Base-by-base conservation (phyloP, 1,140 invertebrate species). In the Cotesia vestalis region DNA sequence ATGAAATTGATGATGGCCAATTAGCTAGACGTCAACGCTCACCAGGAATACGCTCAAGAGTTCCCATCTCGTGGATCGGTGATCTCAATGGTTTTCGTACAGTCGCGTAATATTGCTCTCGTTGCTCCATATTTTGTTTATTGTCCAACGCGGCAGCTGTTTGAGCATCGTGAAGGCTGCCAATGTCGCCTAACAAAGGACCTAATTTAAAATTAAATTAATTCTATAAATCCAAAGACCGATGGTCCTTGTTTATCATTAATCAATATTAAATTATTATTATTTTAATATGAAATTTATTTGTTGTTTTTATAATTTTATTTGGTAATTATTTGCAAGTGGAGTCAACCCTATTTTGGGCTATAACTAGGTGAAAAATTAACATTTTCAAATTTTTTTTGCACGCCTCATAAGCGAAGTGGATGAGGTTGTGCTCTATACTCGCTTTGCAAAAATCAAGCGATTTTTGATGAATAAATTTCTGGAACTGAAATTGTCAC, bases 91-190 rank as follows among this genome's bases (percentile, higher is more conserved):
- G 86, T 62, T 89, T 89, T 62, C 88, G 80, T n/a, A 89, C 87
- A 3, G 88, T 89, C 4, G 88, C 88, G 75, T 89, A 89, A 78
- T 88, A 89, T 69, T 88, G 88, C 69, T 89, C 88, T 40, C 88
- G 81, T 73, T 89, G 88, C 73, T 88, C 87, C 84, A 89, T 85
- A 74, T 89, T 89, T 75, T 88, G 87, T 80, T 88, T 89, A 81
- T 89, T 89, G 81, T 89, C 88, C 73, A 88, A 77, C 27, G 88
- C 87, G 3, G 86, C 85, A 4, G 85, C 86, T 12, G 84, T 86
- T 77, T 87, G 86, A 66, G 86, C 84, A 74, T 87, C 85, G 64
- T 84, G 85, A 53, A 87, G 78, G 74, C 84, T 86, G 66, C 84
- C 85, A 60, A 86, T 83, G 74, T 85, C 85, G 64, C 86, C 82